phyloP scores from a whole-genome alignment of 2,888 invertebrate genomes.

The Amorpha juglandis region DNA sequence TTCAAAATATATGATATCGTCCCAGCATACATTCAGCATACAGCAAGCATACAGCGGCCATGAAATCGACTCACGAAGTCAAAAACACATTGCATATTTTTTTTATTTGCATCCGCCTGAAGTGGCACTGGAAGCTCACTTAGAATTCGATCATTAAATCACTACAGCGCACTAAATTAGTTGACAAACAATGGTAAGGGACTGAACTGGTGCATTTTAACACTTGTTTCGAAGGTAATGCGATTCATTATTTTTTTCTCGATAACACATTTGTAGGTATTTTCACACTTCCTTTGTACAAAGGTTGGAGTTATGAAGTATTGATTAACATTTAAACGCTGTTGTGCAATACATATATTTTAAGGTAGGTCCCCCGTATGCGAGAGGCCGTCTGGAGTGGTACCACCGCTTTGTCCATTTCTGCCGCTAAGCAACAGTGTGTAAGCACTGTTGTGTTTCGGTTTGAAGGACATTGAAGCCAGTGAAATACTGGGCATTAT shows the following conservation, averaged over 20 bases:
- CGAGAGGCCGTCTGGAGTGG: too few species aligned
- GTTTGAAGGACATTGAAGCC: too few species aligned
- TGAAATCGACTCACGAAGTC: not conserved
- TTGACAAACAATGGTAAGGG: not conserved
- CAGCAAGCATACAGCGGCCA: not conserved
- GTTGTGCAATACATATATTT: too few species aligned
- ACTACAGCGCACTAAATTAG: not conserved
- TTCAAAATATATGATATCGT: not conserved
- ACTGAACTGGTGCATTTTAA: conserved; percentile 1
- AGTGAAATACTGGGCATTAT: too few species aligned
- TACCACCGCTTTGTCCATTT: too few species aligned
- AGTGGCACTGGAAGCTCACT: conserved; percentile 14
- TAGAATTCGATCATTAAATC: conserved; percentile 13
- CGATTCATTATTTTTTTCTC: not conserved
- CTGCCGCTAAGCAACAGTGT: too few species aligned
- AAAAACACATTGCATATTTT: conserved; percentile 5
- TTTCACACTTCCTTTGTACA: too few species aligned
- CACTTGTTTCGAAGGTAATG: not conserved
- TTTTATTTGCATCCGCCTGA: conserved; percentile 9
- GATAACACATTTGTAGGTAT: not conserved
- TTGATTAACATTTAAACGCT: too few species aligned
- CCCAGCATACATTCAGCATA: not conserved
- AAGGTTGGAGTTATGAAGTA: too few species aligned
- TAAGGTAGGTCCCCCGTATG: too few species aligned
- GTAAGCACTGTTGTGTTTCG: too few species aligned